phyloP scores from a whole-genome alignment of 2,888 invertebrate species.

The Zygogramma bicolorata region DNA sequence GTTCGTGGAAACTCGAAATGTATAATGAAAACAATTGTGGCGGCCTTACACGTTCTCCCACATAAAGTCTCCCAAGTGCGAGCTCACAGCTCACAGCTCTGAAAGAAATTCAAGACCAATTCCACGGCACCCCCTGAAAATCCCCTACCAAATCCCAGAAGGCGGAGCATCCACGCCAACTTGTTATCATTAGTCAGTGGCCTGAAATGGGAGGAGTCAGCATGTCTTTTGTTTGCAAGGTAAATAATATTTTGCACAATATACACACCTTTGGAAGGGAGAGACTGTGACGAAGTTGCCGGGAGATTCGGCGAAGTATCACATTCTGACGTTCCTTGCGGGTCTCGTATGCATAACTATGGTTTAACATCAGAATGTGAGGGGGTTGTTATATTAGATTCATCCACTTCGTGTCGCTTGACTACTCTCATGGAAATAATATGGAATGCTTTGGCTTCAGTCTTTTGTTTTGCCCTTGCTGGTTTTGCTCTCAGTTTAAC shows the following conservation, averaged over 20 bases:
- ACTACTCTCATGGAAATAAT: constrained; percentile 62
- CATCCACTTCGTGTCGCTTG: constrained; percentile 62
- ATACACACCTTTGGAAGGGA: constrained; percentile 72
- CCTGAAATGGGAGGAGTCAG: constrained; percentile 65
- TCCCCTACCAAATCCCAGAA: constrained; percentile 25
- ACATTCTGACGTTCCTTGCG: constrained; percentile 58
- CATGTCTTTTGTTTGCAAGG: constrained; percentile 71
- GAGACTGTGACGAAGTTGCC: constrained; percentile 62
- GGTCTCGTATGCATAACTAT: constrained; percentile 65
- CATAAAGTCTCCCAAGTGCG: neutral
- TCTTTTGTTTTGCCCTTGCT: constrained; percentile 50
- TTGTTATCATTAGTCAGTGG: constrained; percentile 67
- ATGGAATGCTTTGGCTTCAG: constrained; percentile 59
- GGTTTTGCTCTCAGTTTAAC: constrained; percentile 51
- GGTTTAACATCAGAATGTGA: constrained; percentile 65
- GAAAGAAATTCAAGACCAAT: constrained; percentile 6
- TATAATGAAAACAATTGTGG: constrained; percentile 1
- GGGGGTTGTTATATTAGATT: constrained; percentile 63
- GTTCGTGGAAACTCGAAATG: neutral
- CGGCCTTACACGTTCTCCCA: neutral
- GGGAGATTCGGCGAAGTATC: constrained; percentile 29
- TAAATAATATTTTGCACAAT: constrained; percentile 81
- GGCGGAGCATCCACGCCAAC: constrained; percentile 57
- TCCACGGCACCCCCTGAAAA: constrained; percentile 17
- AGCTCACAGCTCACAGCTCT: too few species aligned